Evolutionary conservation across 2,888 invertebrate species (phyloP), one percentile per base, ranked within the genome.

Genomic region (Cabera pusaria): DNA sequence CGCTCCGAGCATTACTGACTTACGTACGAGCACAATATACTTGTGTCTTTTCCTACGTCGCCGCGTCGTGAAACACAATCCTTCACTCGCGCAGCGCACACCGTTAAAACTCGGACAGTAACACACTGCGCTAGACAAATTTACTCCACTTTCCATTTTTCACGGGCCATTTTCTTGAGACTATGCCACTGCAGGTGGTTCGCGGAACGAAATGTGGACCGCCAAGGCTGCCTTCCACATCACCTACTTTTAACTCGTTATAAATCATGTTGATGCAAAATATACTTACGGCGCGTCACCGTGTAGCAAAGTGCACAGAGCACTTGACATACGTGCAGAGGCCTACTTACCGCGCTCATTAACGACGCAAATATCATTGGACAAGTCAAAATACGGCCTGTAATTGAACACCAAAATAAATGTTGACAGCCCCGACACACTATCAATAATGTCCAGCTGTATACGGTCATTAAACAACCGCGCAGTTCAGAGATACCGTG

Each of bases 141-240:
- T 77, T 67, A 83, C 76, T 82, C 80, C 85, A 86, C 86, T 87
- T 87, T 87, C 85, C 82, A 85, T 86, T 87, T 86, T 86, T 80
- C 83, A 75, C 72, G 68, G 67, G 72, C 71, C 66, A 78, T 85
- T 83, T 82, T 76, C 75, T 83, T 72, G 59, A 65, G 66, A 69
- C 72, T 67, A 68, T 59, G 62, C 67, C 66, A 73, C 65, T 69
- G 72, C 72, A 69, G 65, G 70, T 74, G 73, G 68, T 83, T 83
- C 72, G 73, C 71, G 68, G 71, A 78, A 79, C 65, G 56, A 68
- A 69, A 83, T 74, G 72, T 78, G 52, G 72, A 72, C 52, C 72
- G 62, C 56, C 68, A 71, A 74, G 72, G 70, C 64, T 71, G 61
- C 58, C 51, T 64, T 55, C 64, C 56, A 66, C 59, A 61, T 73